Percentiles rank a stretch among this genome's conserved stretches.
phyloP scores from a whole-genome alignment of 2,113 vertebrate species.

The Rynchops niger region DNA sequence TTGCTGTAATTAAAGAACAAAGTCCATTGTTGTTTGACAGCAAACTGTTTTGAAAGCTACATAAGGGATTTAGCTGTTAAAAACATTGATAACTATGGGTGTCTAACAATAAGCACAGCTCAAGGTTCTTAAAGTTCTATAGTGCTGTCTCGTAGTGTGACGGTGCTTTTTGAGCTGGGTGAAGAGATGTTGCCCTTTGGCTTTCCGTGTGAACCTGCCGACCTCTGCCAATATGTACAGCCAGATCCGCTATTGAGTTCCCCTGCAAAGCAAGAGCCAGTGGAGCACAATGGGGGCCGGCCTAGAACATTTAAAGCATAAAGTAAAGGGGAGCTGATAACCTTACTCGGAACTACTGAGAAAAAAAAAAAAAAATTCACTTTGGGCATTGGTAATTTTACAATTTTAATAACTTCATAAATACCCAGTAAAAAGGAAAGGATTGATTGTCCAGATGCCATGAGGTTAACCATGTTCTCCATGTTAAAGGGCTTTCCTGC shows the following conservation, averaged over 20 bases:
- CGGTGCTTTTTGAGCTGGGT: conserved; percentile 55
- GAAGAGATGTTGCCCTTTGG: conserved; percentile 65
- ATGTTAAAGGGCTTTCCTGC: conserved; percentile 63
- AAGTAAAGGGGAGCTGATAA: neutral
- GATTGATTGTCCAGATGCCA: conserved; percentile 70
- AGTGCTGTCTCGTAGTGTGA: conserved; percentile 58
- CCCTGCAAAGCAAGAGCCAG: neutral
- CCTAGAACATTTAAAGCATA: neutral
- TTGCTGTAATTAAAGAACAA: conserved; percentile 81
- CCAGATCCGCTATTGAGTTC: conserved; percentile 13
- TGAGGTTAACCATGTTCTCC: conserved; percentile 68
- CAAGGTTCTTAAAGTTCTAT: conserved; percentile 67
- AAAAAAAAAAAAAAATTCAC: conserved; percentile 22
- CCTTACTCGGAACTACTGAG: neutral
- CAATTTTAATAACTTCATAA: conserved; percentile 75
- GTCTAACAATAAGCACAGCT: conserved; percentile 64
- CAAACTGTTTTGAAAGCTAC: conserved; percentile 80
- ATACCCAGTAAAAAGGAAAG: conserved; percentile 56
- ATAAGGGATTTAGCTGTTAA: conserved; percentile 78
- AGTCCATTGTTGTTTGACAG: conserved; percentile 79
- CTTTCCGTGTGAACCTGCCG: conserved; percentile 53
- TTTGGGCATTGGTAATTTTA: conserved; percentile 44
- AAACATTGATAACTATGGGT: conserved; percentile 73
- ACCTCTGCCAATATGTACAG: conserved; percentile 35
- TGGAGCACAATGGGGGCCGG: neutral